Evolutionary conservation across 2,113 vertebrate species (phyloP).

Genomic region (Lophura nycthemera): DNA sequence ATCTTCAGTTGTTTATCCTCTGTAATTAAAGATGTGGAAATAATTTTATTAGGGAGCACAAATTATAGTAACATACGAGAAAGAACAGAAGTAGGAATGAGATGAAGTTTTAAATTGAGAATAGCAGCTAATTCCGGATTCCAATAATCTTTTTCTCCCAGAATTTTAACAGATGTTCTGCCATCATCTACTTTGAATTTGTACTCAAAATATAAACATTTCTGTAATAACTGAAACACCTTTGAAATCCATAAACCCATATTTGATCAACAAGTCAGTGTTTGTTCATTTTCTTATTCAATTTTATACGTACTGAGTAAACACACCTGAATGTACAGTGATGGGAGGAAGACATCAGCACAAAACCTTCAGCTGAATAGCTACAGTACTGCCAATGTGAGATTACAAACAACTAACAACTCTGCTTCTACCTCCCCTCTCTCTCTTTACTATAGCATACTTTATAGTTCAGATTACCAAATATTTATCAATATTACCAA

Average conservation of each 20-base stretch:
- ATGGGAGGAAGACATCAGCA: neutral
- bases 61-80: neutral
- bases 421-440: accelerated
- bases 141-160: neutral
- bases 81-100: neutral
- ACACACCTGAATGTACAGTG: neutral
- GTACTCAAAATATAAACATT: neutral
- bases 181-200: neutral
- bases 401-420: neutral
- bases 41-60: neutral
- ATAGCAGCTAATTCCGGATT: neutral
- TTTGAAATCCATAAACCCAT: accelerated
- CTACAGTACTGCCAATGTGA: neutral
- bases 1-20: neutral
- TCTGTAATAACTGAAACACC: neutral
- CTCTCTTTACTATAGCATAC: neutral
- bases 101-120: neutral
- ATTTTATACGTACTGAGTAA: neutral
- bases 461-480: neutral
- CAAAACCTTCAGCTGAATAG: neutral
- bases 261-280: neutral
- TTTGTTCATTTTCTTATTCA: neutral
- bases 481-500: too few relatives aligned
- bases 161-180: neutral
- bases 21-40: neutral